phyloP scores from a whole-genome alignment of 2,888 invertebrate species.

The Deilephila elpenor region DNA sequence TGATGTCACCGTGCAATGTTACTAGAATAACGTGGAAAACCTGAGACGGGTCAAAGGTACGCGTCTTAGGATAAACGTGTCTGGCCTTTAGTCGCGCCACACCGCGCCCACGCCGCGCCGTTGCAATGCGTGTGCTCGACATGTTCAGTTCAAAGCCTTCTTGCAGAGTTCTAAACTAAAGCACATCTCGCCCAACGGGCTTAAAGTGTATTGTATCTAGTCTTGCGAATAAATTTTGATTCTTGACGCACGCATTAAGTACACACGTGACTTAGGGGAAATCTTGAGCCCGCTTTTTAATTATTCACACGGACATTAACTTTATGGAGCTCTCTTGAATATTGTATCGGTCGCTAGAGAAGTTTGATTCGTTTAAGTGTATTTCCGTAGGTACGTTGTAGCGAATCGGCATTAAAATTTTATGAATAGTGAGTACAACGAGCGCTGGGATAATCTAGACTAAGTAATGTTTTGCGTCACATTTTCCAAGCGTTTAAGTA shows the following conservation, averaged over 20 bases:
- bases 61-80: conserved; percentile 14
- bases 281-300: conserved; percentile 13
- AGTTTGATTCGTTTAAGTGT: conserved; percentile 19
- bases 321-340: conserved; percentile 17
- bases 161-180: conserved; percentile 3
- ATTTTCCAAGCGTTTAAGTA: conserved; percentile 13
- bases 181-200: not conserved
- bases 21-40: conserved; percentile 13
- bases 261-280: not conserved
- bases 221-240: not conserved
- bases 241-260: not conserved
- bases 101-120: not conserved
- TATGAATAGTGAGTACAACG: conserved; percentile 18
- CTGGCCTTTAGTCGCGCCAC: conserved; percentile 8
- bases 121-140: conserved; percentile 10
- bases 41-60: conserved; percentile 21
- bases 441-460: not conserved
- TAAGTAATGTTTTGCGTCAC: conserved; percentile 7
- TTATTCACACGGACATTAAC: conserved; percentile 14
- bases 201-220: not conserved
- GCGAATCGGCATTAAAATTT: conserved; percentile 12
- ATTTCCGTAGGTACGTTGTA: not conserved
- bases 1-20: conserved; percentile 30
- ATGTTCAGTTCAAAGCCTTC: conserved; percentile 2
- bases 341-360: conserved; percentile 7